Evolutionary conservation across 30 jellyfish, hydroid and myxozoan genomes (phyloP), one percentile per base, ranked within the genome.

Genomic region (Aurelia coerulea): DNA sequence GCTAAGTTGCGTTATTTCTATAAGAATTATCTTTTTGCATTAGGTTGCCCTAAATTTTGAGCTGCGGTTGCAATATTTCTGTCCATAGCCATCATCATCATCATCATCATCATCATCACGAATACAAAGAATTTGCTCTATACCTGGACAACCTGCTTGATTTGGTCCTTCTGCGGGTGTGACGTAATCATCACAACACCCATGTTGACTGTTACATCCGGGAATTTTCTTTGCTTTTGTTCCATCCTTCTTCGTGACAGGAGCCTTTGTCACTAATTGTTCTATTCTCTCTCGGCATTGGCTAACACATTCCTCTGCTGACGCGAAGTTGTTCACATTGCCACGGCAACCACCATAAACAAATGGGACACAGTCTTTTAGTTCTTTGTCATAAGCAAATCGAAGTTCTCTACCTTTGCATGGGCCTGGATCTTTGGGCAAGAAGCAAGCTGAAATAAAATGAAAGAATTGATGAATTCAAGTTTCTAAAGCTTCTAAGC

Each of bases 141-240:
- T 90, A 95, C 99, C 88, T 79, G 97, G 99, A 63, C 99, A 95
- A 16, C 97, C 96, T 18, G 75, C 86, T 15, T 42, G 88, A 56
- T 90, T 77, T 3, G 93, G 92, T 14, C 93, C 96, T 39, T 82
- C 77, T 7, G 97, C 97, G 4, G 97, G 97, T 17, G 95, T 95
- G 41, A 95, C 97, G 66, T 78, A 84, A 79, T 95, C 99, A 62
- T 76, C 86, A 37, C 99, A 95, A 62, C 99, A 95, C 0, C 99
- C 99, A 75, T n/a, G 81, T 54, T 72, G 78, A 72, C 94, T 84
- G 62, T 65, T 79, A 72, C 99, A 94, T 53, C 89, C 91, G 7
- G 93, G 87, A 56, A 84, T 73, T 17, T 59, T 59, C 64, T 70
- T 60, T 16, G 33, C 49, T 33, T 35, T 50, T 37, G 65, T 67